Evolutionary conservation across 2,113 vertebrate genomes (phyloP).

Genomic region (Callipepla squamata): DNA sequence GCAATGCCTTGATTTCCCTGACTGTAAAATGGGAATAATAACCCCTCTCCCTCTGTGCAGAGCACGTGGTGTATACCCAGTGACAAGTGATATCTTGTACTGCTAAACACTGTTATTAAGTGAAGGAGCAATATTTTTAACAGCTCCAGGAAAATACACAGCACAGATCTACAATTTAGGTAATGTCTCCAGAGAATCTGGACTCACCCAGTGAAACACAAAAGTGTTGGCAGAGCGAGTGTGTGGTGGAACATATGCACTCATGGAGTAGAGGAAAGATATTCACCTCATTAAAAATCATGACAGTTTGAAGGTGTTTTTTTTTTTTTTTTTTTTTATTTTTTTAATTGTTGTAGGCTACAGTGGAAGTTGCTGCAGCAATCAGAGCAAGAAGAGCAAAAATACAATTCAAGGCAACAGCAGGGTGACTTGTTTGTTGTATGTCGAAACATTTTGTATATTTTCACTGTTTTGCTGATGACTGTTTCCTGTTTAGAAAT

Average conservation of each 20-base stretch:
- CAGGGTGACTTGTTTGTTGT: not conserved
- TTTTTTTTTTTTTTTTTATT: not conserved
- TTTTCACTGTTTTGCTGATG: constrained; percentile 25
- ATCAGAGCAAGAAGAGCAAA: not conserved
- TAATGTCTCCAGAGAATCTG: not conserved
- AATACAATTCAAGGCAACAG: not conserved
- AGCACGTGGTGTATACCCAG: not conserved
- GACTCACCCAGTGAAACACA: not conserved
- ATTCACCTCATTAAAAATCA: not conserved
- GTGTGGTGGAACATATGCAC: not conserved
- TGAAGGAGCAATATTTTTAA: constrained; percentile 18
- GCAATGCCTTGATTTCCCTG: not conserved
- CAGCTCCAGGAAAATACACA: not conserved
- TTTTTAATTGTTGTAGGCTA: not conserved
- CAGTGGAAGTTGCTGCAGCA: not conserved
- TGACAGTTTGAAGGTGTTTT: not conserved
- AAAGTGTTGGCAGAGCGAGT: not conserved
- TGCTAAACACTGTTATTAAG: constrained; percentile 15
- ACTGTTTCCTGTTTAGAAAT: constrained; percentile 24
- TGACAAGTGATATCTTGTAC: not conserved
- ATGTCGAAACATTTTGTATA: not conserved
- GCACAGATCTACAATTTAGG: not conserved
- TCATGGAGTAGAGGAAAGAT: not conserved
- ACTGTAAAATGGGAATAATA: not conserved
- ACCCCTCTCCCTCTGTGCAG: not conserved